Percentiles rank a stretch among this genome's conserved stretches.
Conservation (phyloP, 2,113 vertebrate genomes). For the Meriones unguiculatus region DNA sequence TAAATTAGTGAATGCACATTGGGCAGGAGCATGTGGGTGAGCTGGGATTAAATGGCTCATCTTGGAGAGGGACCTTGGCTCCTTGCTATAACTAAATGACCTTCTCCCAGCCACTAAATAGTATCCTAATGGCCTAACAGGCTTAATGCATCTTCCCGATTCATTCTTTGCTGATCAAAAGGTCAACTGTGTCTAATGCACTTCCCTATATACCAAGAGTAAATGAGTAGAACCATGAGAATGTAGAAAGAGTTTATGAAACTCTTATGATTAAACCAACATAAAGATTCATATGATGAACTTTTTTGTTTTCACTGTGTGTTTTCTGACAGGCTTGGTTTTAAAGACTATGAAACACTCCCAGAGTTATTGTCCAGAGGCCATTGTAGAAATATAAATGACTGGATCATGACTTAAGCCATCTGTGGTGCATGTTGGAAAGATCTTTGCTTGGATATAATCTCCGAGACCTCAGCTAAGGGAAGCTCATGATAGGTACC, state of each 20-base stretch:
- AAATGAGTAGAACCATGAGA: conserved; percentile 71
- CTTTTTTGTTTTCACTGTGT: conserved; percentile 59
- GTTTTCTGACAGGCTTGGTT: conserved; percentile 63
- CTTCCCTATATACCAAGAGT: conserved; percentile 17
- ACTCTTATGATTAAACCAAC: conserved; percentile 65
- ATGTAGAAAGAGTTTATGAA: conserved; percentile 74
- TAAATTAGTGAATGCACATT: conserved; percentile 66
- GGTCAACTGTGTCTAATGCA: conserved; percentile 59
- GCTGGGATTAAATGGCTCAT: conserved; percentile 71
- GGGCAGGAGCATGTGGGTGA: conserved; percentile 61
- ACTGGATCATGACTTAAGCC: conserved; percentile 57
- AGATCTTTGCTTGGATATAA: conserved; percentile 50
- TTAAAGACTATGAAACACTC: conserved; percentile 65
- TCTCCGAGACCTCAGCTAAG: conserved; percentile 27
- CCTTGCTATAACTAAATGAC: conserved; percentile 76
- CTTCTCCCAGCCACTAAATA: conserved; percentile 65
- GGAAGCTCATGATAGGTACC: conserved; percentile 59
- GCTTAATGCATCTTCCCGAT: conserved; percentile 61
- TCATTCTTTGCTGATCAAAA: conserved; percentile 53
- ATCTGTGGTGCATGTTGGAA: conserved; percentile 10
- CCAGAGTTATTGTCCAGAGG: conserved; percentile 60
- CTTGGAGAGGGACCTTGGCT: conserved; percentile 62
- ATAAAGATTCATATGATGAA: conserved; percentile 67
- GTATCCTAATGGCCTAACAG: conserved; percentile 70
- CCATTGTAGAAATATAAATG: conserved; percentile 67